Percentiles rank a stretch among this genome's conserved stretches.
These are phyloP conservation scores for Plebejus argus DNA, from an alignment of 2,888 invertebrate species.

Conservation along the genomic window DNA sequence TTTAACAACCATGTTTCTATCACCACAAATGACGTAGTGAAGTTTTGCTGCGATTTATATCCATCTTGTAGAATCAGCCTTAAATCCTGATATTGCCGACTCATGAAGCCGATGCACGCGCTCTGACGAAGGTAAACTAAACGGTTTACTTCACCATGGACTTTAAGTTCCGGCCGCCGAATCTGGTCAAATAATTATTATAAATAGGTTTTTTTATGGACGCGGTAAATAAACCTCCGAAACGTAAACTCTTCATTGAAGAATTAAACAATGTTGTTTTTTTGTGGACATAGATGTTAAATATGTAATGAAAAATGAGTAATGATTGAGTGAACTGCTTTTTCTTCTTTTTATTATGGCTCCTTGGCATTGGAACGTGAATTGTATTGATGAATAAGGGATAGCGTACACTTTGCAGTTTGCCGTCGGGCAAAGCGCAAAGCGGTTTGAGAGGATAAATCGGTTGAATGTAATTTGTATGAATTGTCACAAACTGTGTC, in stretches of 20 bases:
- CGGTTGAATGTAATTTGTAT: no score
- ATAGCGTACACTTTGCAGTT: no score
- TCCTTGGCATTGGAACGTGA: no score
- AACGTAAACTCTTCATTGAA: neutral
- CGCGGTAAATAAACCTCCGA: neutral
- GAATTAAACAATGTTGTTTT: neutral
- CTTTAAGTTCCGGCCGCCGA: slow-evolving; percentile 4
- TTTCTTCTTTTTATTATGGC: no score
- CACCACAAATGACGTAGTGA: neutral
- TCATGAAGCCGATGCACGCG: slow-evolving; percentile 14
- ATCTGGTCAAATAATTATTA: neutral
- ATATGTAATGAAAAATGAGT: no score
- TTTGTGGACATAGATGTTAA: neutral
- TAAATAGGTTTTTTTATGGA: slow-evolving; percentile 10
- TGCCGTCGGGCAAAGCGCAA: no score
- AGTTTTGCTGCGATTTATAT: neutral
- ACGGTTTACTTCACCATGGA: slow-evolving; percentile 16
- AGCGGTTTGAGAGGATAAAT: no score
- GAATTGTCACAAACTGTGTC: no score
- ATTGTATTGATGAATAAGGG: no score
- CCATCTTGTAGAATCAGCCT: neutral
- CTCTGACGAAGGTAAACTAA: slow-evolving; percentile 3
- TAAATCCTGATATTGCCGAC: neutral
- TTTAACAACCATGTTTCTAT: no score
- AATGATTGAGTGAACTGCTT: no score